Base-by-base conservation (phyloP, 1,140 invertebrate genomes). In the Drepana arcuata region DNA sequence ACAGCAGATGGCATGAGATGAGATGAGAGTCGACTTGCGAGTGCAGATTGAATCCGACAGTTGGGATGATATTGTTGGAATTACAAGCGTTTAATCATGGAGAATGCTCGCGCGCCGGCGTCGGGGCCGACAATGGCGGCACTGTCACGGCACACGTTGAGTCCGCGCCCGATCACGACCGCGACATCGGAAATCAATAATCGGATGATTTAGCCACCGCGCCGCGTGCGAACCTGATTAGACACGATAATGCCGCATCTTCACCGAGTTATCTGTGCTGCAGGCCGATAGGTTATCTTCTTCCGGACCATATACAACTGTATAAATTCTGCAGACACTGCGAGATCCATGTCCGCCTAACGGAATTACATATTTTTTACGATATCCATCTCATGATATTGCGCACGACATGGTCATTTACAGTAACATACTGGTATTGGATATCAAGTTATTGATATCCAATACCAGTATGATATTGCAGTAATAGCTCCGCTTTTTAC, bases 131-230 rank as follows among this genome's bases (percentile, higher is more conserved):
- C 75, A 80, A 80, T 80, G 55, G 66, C 48, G 31, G 67, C 41
- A 61, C 77, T 64, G 77, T 81, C 77, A 81, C 72, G 73, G 55
- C 58, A 66, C 55, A 69, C 69, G 61, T 50, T 56, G 66, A 49
- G 49, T 56, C 62, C 42, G 56, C 55, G 69, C 61, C 56, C 67
- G 73, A 70, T 81, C 77, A 81, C 77, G 77, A 81, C 68, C 74
- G 72, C 74, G 77, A 81, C 77, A 75, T 77, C 59, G 61, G 70
- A 77, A 81, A 79, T 81, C 77, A 82, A 82, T 81, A 81, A 81
- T 72, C 75, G 77, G 60, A 79, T 73, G 74, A 79, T 81, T 77
- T 75, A 79, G 74, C 74, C 74, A 75, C 72, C 63, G 74, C 70
- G 62, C 74, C 74, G 70, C 73, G 74, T 81, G 70, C 74, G 72